Base-by-base conservation (phyloP, 2,888 invertebrate species). In the Alsophila aescularia region DNA sequence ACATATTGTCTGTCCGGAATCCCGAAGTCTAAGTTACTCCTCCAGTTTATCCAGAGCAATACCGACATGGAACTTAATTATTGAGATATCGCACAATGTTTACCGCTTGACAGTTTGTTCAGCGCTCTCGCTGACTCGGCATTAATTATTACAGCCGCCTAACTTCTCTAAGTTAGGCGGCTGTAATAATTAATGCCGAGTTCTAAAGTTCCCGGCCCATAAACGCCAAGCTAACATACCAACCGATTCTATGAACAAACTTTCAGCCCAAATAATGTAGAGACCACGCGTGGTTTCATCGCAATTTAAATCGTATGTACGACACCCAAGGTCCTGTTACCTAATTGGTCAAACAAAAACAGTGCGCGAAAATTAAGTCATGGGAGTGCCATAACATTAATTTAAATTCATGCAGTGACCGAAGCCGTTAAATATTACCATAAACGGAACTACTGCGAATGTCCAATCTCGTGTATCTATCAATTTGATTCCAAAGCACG, bases 51-150 rank as follows among this genome's bases (percentile, higher is more conserved):
- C 42, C 24, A 44, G 39, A 58, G 41, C 36, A 40, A 60, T 61
- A 65, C 52, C 31, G 43, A 66, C 69, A 67, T 62, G 66, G 66
- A 72, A 72, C 70, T 74, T 75, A 77, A 79, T 83, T 81, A 80
- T 75, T 73, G 72, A 74, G 73, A 75, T 79, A 81, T 80, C 76
- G 77, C 70, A 67, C 72, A 76, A 74, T 79, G 81, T 82, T 82
- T 80, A 82, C 77, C 76, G 70, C 69, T 66, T 56, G 63, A 69
- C 66, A 72, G 73, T 79, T 77, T 77, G 75, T 76, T 77, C 63
- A 67, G 64, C 58, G 66, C 66, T 69, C n/a, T n/a, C n/a, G n/a
- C n/a, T n/a, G n/a, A 76, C 69, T 76, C 61, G 63, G 58, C 70
- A 69, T 71, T 75, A 73, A 76, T 76, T 74, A n/a, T n/a, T n/a